Percentiles rank a stretch among this genome's conserved stretches.
phyloP scores from a whole-genome alignment of 2,797 vertebrate genomes.

The Hyperoplus lanceolatus region DNA sequence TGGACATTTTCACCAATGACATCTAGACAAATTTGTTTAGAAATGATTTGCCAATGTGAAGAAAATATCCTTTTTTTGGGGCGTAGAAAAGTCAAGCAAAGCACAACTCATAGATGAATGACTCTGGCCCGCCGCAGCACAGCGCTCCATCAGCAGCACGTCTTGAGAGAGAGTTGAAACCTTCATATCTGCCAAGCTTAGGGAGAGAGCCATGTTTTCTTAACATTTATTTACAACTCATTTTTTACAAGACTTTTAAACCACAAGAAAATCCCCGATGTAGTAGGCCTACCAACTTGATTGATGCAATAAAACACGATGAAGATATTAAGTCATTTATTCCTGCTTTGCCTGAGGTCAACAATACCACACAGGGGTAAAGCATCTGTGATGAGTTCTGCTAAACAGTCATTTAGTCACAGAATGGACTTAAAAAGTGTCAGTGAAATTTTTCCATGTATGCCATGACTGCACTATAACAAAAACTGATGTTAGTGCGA shows the following conservation, averaged over 20 bases:
- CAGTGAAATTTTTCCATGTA: not conserved
- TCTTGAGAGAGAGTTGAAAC: slow-evolving; percentile 7
- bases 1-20: slow-evolving; percentile 23
- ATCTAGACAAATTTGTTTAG: slow-evolving; percentile 11
- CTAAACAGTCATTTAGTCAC: not conserved
- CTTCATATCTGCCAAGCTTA: not conserved
- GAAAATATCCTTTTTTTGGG: slow-evolving; percentile 20
- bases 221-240: slow-evolving; percentile 1
- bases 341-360: not conserved
- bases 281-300: not conserved
- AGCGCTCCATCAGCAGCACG: not conserved
- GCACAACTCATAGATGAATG: not conserved
- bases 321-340: not conserved
- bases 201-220: not conserved
- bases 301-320: not conserved
- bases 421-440: not conserved
- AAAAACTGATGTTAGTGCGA: not conserved
- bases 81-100: slow-evolving; percentile 17
- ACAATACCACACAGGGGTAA: not conserved
- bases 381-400: slow-evolving; percentile 11
- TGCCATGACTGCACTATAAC: not conserved
- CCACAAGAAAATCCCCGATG: not conserved
- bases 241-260: slow-evolving; percentile 2
- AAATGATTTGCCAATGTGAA: slow-evolving; percentile 25
- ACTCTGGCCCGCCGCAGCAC: slow-evolving; percentile 4